These are phyloP conservation scores for Erinaceus europaeus DNA, from an alignment of 2,113 vertebrate genomes.

Conservation along the genomic window DNA sequence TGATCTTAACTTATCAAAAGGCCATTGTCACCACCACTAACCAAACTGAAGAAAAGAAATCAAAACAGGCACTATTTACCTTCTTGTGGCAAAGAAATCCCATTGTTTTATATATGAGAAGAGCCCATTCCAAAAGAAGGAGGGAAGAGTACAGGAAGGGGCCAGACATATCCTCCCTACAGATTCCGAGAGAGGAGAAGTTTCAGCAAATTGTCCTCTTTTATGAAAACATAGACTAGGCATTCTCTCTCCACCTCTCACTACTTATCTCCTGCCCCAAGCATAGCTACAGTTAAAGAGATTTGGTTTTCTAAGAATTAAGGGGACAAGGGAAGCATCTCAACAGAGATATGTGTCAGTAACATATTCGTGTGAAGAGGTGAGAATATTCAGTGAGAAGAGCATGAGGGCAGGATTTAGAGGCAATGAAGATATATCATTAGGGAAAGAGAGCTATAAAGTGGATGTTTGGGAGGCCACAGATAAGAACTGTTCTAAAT, in stretches of 20 bases:
- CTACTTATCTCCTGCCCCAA: neutral
- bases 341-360: neutral
- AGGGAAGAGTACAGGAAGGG: neutral
- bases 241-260: neutral
- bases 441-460: neutral
- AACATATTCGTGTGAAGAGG: neutral
- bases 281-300: neutral
- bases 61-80: neutral
- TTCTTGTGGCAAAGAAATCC: neutral
- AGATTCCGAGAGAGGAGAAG: neutral
- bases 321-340: neutral
- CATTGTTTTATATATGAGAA: neutral
- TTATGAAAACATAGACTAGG: neutral
- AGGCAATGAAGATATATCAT: neutral
- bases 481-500: too few species aligned
- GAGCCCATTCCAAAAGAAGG: neutral
- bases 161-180: neutral
- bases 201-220: neutral
- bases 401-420: neutral
- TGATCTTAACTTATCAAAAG: neutral
- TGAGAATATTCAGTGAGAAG: constrained; percentile 4
- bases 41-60: neutral
- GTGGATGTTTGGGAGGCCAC: neutral
- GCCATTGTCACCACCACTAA: neutral
- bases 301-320: neutral